phyloP scores from a whole-genome alignment of 2,113 vertebrate species.

The Bombycilla garrulus region DNA sequence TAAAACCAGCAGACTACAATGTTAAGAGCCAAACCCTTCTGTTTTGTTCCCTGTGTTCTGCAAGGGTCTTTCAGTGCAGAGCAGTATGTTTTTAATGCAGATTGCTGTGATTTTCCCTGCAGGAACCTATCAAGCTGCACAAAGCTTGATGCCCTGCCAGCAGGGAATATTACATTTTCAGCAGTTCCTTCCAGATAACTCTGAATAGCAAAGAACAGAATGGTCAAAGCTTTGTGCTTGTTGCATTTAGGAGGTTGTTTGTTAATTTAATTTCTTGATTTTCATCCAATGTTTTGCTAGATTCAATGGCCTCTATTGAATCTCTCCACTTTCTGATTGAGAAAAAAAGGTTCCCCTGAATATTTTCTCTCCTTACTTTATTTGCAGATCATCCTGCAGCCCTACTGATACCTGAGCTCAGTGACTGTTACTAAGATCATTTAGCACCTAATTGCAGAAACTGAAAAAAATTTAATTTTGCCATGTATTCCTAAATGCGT shows the following conservation, averaged over 20 bases:
- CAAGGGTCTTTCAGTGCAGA: neutral
- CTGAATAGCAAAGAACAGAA: neutral
- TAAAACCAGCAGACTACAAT: neutral
- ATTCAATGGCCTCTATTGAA: neutral
- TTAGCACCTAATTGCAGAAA: neutral
- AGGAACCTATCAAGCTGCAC: neutral
- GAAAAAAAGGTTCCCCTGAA: neutral
- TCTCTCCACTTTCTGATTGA: neutral
- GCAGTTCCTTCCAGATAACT: neutral
- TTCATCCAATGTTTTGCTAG: neutral
- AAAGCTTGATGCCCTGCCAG: neutral
- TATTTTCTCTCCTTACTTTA: neutral
- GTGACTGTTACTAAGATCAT: neutral
- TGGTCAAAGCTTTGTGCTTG: neutral
- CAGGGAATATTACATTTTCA: neutral
- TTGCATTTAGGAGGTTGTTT: neutral
- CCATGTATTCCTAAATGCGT: neutral
- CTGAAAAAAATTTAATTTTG: neutral
- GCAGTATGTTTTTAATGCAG: neutral
- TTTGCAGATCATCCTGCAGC: neutral
- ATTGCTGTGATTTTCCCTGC: slow-evolving; percentile 21
- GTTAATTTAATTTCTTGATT: neutral
- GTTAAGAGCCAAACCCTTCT: neutral
- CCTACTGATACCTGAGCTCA: neutral
- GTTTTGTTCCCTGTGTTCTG: neutral